These are phyloP conservation scores for Volucella inanis DNA, from an alignment of 2,888 invertebrate species.

Conservation along the genomic window DNA sequence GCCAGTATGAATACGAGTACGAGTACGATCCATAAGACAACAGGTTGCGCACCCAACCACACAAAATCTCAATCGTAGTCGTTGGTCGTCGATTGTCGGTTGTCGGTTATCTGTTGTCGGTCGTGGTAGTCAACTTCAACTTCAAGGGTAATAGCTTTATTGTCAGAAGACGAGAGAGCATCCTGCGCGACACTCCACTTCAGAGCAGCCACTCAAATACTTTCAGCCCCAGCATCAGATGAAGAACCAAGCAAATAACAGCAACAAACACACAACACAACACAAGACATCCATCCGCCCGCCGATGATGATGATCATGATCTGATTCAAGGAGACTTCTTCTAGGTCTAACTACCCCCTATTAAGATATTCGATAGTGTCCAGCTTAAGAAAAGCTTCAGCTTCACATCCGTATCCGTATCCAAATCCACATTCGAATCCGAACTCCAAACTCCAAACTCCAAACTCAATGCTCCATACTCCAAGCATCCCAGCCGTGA, in stretches of 20 bases:
- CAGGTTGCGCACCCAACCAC: constrained; percentile 65
- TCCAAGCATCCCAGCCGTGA: background rate
- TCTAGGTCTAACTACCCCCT: constrained; percentile 74
- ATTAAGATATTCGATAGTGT: constrained; percentile 75
- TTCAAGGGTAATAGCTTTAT: constrained; percentile 75
- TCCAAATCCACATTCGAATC: no score
- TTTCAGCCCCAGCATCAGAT: background rate
- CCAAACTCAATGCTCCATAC: background rate
- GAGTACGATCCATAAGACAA: constrained; percentile 30
- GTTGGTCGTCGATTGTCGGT: background rate
- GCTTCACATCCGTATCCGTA: background rate
- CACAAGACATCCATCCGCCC: constrained; percentile 8
- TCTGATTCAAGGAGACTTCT: constrained; percentile 69
- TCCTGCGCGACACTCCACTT: constrained; percentile 62
- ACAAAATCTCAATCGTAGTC: constrained; percentile 66
- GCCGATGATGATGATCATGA: constrained; percentile 24
- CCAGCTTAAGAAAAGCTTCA: constrained; percentile 69
- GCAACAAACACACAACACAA: background rate
- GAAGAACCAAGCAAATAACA: constrained; percentile 60
- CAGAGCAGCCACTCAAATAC: constrained; percentile 14
- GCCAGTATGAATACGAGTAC: constrained; percentile 3
- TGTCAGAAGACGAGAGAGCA: constrained; percentile 53
- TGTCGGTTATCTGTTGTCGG: background rate
- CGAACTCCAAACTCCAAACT: constrained; percentile 11
- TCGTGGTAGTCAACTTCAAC: constrained; percentile 44